Percentiles rank a stretch among this genome's conserved stretches.
phyloP scores from a whole-genome alignment of 2,797 vertebrate genomes.

The Channa striata region DNA sequence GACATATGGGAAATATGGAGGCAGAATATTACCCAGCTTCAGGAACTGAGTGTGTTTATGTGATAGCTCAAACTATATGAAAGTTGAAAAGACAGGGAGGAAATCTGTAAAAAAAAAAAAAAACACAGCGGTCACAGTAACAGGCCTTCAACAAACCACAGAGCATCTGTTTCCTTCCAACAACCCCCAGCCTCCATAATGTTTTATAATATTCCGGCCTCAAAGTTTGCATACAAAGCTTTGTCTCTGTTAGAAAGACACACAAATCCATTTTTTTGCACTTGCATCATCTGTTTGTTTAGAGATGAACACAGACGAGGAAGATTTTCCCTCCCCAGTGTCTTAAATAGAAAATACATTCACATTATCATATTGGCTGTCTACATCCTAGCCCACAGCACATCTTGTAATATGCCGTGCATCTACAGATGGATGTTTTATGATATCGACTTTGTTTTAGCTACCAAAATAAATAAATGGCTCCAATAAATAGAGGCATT shows the following conservation, averaged over 20 bases:
- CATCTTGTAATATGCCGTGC: background rate
- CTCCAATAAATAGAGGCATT: background rate
- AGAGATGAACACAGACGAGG: background rate
- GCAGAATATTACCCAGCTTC: conserved; percentile 7
- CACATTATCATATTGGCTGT: background rate
- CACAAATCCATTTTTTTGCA: background rate
- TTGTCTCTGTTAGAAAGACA: background rate
- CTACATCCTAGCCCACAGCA: background rate
- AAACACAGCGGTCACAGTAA: conserved; percentile 30
- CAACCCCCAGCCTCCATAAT: background rate
- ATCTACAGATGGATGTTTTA: background rate
- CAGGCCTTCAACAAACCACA: background rate
- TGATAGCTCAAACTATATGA: conserved; percentile 40
- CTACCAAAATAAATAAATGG: background rate
- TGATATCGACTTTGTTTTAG: background rate
- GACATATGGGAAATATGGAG: conserved; percentile 33
- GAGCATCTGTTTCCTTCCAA: background rate
- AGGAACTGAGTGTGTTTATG: conserved; percentile 31
- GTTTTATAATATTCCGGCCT: background rate
- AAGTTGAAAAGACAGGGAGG: conserved; percentile 20
- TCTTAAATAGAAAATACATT: too few species aligned
- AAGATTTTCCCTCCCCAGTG: too few species aligned
- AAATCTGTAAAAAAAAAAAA: conserved; percentile 40
- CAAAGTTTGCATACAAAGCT: background rate
- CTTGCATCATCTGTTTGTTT: background rate